phyloP scores from a whole-genome alignment of 2,113 vertebrate species.

The Arizona elegans region DNA sequence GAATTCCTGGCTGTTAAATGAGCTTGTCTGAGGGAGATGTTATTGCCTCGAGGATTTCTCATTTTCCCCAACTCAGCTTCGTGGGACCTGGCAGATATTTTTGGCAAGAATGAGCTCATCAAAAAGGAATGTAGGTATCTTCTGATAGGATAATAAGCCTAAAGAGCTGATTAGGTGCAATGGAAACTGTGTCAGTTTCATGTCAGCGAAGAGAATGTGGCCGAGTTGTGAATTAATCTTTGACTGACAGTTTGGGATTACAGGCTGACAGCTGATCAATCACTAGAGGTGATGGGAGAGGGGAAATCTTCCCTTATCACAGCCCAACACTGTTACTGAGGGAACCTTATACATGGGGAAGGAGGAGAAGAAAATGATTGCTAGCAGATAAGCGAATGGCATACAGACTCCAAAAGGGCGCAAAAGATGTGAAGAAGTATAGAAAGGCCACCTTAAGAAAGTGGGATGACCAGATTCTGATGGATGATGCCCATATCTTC shows the following conservation, averaged over 20 bases:
- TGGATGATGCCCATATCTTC: not conserved
- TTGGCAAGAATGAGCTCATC: accelerated
- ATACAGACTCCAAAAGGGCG: no score
- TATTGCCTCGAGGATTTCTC: not conserved
- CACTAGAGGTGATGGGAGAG: not conserved
- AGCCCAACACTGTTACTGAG: not conserved
- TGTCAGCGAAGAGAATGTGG: constrained; percentile 55
- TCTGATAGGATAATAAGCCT: constrained; percentile 40
- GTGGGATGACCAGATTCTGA: no score
- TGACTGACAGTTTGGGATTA: constrained; percentile 50
- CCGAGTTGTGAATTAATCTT: constrained; percentile 55
- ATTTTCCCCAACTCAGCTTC: not conserved
- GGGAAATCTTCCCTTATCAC: constrained; percentile 26
- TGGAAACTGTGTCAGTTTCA: constrained; percentile 56
- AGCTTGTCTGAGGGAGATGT: not conserved
- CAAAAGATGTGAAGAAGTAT: not conserved
- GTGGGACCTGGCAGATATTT: not conserved
- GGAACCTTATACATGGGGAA: not conserved
- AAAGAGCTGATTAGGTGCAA: constrained; percentile 61
- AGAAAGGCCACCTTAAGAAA: not conserved
- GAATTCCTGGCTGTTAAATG: accelerated
- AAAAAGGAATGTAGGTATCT: constrained; percentile 3
- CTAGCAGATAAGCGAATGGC: not conserved
- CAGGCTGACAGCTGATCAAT: constrained; percentile 41
- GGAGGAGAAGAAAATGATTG: not conserved